Base-by-base conservation (phyloP, 2,113 vertebrate species). In the Ceratotherium simum region DNA sequence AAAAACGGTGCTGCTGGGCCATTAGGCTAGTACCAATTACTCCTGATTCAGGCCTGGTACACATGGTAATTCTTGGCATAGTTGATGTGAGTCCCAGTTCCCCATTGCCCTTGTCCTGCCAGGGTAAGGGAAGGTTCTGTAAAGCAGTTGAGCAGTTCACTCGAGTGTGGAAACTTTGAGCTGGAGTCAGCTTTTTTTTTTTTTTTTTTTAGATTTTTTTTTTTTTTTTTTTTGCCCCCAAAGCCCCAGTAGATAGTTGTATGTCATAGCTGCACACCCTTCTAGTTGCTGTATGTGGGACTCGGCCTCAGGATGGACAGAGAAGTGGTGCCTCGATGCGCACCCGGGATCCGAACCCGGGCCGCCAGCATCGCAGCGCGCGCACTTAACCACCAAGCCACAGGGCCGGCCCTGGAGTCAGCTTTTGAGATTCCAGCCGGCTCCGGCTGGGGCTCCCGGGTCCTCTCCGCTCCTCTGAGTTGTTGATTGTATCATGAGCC, bases 101-200 rank as follows among this genome's bases (percentile, higher is more conserved):
- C 39, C 29, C 3, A 4, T 7, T 27, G 48, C 23, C 46, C 31
- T 12, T 54, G 31, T 39, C 18, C 54, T 70, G 36, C 60, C 10
- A 8, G 14, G 16, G 5, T 48, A 60, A 91, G 23, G 48, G 31
- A 91, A 60, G 29, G 78, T 83, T 81, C 62, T 79, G 60, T 1
- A 21, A 31, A 54, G 82, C 51, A 2, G 51, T 12, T 91, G 48
- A 46, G 4, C 0, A 0, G 58, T 64, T 85, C 9, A 1, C 20
- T 64, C 6, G 0, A 65, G 58, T 27, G 36, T 78, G 42, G 64
- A 73, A 65, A 76, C 72, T 60, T 76, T 0, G 8, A 83, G 39
- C 48, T 36, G 72, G 42, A 86, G 82, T 78, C 56, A 60, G 60
- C 17, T n/a, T 39, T 69, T 3, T n/a, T n/a, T n/a, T n/a, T n/a